These are phyloP conservation scores for Charanyca ferruginea DNA, from an alignment of 2,888 invertebrate species.

Conservation along the genomic window DNA sequence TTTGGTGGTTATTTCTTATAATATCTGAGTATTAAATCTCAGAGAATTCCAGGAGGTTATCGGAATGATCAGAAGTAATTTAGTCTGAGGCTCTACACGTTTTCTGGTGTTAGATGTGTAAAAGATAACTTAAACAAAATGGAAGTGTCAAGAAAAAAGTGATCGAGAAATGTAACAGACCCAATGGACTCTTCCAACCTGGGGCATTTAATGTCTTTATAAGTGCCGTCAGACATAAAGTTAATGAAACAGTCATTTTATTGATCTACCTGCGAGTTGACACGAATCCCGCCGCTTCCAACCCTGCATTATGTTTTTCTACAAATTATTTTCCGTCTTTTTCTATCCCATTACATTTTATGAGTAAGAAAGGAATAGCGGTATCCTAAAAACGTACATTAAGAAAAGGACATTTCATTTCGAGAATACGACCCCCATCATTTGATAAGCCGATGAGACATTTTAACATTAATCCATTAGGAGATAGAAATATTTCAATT, in stretches of 20 bases:
- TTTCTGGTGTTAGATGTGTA: slow-evolving; percentile 68
- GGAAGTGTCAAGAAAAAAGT: slow-evolving; percentile 56
- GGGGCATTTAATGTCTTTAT: slow-evolving; percentile 89
- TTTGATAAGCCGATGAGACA: slow-evolving; percentile 88
- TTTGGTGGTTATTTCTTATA: slow-evolving; percentile 42
- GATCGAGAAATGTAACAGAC: slow-evolving; percentile 69
- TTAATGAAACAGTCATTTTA: slow-evolving; percentile 89
- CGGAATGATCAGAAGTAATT: slow-evolving; percentile 37
- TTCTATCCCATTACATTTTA: slow-evolving; percentile 56
- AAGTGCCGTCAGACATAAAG: slow-evolving; percentile 87
- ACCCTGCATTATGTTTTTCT: slow-evolving; percentile 88
- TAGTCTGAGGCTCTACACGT: slow-evolving; percentile 30
- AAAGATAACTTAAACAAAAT: slow-evolving; percentile 71
- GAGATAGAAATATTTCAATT: slow-evolving; percentile 79
- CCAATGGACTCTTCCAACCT: slow-evolving; percentile 77
- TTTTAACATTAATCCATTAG: slow-evolving; percentile 87
- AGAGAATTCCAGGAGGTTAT: slow-evolving; percentile 32
- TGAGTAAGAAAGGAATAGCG: slow-evolving; percentile 70
- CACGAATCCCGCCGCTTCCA: slow-evolving; percentile 83
- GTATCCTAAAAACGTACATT: slow-evolving; percentile 77
- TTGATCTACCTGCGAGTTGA: slow-evolving; percentile 90
- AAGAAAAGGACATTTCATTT: slow-evolving; percentile 87
- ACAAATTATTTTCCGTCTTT: slow-evolving; percentile 81
- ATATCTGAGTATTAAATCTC: slow-evolving; percentile 19
- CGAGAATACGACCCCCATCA: slow-evolving; percentile 85